Evolutionary conservation across 2,888 invertebrate genomes (phyloP).

Genomic region (Dasysyrphus tricinctus): DNA sequence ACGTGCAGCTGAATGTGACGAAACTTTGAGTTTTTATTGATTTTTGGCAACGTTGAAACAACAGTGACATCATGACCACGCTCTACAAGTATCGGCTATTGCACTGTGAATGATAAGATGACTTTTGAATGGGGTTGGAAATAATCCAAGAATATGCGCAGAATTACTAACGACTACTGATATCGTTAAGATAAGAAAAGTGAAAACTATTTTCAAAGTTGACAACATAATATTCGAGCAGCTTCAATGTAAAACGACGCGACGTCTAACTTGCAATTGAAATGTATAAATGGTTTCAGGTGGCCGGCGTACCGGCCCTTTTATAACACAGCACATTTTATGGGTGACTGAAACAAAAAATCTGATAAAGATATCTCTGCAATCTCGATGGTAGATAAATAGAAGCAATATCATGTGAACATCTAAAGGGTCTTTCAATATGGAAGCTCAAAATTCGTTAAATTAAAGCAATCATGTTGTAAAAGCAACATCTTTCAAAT

Average conservation of each 20-base stretch:
- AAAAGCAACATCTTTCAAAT: no score
- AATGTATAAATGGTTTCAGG: background rate
- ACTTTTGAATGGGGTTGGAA: slow-evolving; percentile 79
- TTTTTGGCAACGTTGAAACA: slow-evolving; percentile 76
- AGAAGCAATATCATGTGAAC: no score
- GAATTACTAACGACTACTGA: background rate
- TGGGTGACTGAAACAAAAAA: no score
- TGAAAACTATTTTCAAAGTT: background rate
- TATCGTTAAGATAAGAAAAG: background rate
- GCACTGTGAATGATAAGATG: slow-evolving; percentile 80
- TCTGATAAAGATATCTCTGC: no score
- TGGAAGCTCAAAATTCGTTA: no score
- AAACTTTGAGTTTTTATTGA: slow-evolving; percentile 41
- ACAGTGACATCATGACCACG: slow-evolving; percentile 81
- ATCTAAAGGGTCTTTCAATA: no score
- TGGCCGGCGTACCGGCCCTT: background rate
- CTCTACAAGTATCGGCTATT: slow-evolving; percentile 78
- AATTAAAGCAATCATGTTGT: no score
- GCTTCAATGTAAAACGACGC: background rate
- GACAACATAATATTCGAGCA: no score
- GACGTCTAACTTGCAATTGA: background rate
- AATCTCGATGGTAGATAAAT: no score
- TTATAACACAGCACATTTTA: background rate
- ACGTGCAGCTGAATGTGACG: slow-evolving; percentile 52
- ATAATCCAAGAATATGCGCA: slow-evolving; percentile 78